phyloP scores from a whole-genome alignment of 2,888 invertebrate genomes.

The Heliothis peltigera region DNA sequence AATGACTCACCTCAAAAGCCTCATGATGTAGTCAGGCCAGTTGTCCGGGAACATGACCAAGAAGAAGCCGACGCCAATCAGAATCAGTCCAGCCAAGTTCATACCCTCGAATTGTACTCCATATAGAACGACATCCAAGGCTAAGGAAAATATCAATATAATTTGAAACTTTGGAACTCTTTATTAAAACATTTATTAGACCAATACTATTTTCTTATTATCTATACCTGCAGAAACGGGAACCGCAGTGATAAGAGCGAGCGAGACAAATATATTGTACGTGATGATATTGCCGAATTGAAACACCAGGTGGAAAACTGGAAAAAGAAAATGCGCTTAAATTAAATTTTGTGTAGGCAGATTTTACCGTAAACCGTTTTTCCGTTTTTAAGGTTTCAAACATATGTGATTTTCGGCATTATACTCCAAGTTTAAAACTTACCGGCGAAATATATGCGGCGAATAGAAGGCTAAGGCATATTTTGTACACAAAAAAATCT shows the following conservation, averaged over 20 bases:
- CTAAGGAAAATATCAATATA: constrained; percentile 82
- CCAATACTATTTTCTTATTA: background rate
- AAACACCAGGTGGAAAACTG: constrained; percentile 97
- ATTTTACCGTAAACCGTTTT: too few species aligned
- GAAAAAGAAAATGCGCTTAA: constrained; percentile 57
- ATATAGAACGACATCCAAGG: constrained; percentile 96
- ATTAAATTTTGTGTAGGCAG: background rate
- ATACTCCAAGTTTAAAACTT: too few species aligned
- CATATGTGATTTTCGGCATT: too few species aligned
- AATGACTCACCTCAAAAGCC: constrained; percentile 93
- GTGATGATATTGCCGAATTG: constrained; percentile 98
- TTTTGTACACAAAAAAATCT: too few species aligned
- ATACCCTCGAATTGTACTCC: constrained; percentile 97
- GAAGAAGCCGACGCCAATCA: constrained; percentile 97
- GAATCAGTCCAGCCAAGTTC: constrained; percentile 98
- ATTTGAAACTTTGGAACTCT: background rate
- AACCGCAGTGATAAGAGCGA: constrained; percentile 97
- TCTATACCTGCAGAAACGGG: constrained; percentile 97
- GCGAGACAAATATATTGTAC: constrained; percentile 98
- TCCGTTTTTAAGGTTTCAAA: too few species aligned
- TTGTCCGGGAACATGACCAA: constrained; percentile 98
- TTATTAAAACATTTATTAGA: background rate
- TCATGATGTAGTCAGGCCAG: constrained; percentile 98
- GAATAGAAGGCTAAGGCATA: too few species aligned
- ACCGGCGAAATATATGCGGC: too few species aligned